These are phyloP conservation scores for Rhegmatorhina hoffmannsi DNA, from an alignment of 2,113 vertebrate genomes.

Conservation along the genomic window DNA sequence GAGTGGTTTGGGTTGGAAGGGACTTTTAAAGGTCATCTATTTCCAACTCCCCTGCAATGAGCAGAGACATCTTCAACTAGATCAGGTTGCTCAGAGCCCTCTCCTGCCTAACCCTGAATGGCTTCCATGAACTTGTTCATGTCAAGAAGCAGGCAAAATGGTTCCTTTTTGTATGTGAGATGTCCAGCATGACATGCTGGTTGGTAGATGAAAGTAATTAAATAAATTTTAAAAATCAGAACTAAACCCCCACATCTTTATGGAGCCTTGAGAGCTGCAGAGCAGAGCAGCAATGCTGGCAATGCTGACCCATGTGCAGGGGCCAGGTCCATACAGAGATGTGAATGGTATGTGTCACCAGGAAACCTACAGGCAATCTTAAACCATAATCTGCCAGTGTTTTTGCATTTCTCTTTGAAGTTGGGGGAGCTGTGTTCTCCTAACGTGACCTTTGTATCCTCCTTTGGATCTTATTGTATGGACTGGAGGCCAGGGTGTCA, in stretches of 20 bases:
- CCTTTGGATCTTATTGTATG: constrained; percentile 8
- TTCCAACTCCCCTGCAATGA: not conserved
- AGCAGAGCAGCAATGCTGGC: not conserved
- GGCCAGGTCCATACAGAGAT: not conserved
- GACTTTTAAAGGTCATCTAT: not conserved
- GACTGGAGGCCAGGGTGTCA: not conserved
- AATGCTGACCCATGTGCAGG: rapidly evolving
- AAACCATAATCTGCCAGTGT: not conserved
- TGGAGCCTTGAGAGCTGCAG: not conserved
- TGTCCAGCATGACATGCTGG: not conserved
- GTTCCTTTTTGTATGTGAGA: not conserved
- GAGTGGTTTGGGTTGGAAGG: not conserved
- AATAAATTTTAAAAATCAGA: not conserved
- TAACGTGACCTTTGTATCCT: constrained; percentile 46
- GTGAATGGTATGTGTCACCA: not conserved
- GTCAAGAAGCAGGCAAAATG: not conserved
- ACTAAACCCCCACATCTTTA: not conserved
- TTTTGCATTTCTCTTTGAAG: constrained; percentile 50
- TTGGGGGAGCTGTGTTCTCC: not conserved
- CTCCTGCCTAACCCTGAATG: not conserved
- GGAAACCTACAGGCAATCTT: not conserved
- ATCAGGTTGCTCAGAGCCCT: not conserved
- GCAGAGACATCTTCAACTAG: not conserved
- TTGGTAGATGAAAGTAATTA: not conserved
- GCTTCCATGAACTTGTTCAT: not conserved